Base-by-base conservation (phyloP, 2,888 invertebrate species). In the Pasiphila rectangulata region DNA sequence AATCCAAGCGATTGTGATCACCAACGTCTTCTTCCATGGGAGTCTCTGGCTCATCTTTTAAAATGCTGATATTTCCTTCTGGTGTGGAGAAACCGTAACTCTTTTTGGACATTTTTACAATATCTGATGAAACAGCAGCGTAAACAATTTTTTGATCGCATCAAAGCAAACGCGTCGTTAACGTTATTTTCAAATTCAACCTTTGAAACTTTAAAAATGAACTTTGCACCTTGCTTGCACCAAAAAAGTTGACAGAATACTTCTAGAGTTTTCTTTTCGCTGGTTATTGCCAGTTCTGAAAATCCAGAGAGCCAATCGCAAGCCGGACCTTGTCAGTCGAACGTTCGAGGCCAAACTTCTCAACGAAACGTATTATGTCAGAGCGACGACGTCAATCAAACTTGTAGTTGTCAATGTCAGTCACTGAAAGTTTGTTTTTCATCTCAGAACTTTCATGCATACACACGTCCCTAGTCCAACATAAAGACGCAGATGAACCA, bases 31-130 rank as follows among this genome's bases (percentile, higher is more conserved):
- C 79, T 51, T 83, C 81, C 23, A 65, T 59, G 2, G 85, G 84
- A 27, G 84, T 75, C 13, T 62, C 40, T 36, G 81, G 83, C 64
- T 87, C 86, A 25, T 83, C 76, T 61, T 88, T 86, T 7, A 85
- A 63, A n/a, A n/a, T n/a, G 12, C 51, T 51, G 10, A 72, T 45
- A 44, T 74, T 76, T 4, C 57, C 64, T 12, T 61, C 67, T 6
- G 85, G 82, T 7, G 84, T 77, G 51, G 57, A 72, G 59, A 64
- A 72, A 42, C 62, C 61, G 63, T 84, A 82, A 54, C 85, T 66
- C 48, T 75, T 79, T 67, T 66, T 76, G 27, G 75, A 69, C 87
- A 87, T 87, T 65, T 61, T 70, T 2, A 6, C 0, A 17, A 1
- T 7, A 9, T 37, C 6, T 15, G 10, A 19, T 10, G 10, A 7